Evolutionary conservation across 2,113 vertebrate genomes (phyloP).

Genomic region (Hippoglossus stenolepis): DNA sequence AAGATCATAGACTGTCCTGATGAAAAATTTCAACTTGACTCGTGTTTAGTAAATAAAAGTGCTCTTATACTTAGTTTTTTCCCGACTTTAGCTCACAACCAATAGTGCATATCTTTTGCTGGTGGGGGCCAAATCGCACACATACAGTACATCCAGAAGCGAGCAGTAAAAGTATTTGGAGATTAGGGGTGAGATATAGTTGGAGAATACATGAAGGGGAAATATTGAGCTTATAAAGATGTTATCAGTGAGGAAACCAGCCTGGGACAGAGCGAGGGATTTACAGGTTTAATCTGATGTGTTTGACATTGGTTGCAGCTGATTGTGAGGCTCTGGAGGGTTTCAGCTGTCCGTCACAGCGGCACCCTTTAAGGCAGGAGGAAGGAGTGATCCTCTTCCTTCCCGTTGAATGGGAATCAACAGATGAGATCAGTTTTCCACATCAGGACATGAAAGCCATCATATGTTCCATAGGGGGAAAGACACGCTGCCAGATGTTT

Average conservation of each 20-base stretch:
- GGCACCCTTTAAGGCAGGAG: constrained; percentile 36
- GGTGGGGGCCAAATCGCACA: not conserved
- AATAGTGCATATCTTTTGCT: not conserved
- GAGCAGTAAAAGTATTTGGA: constrained; percentile 2
- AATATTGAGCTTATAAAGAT: constrained; percentile 7
- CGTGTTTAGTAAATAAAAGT: constrained; percentile 34
- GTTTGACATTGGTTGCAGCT: constrained; percentile 31
- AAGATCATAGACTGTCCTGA: constrained; percentile 12
- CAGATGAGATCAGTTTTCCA: constrained; percentile 54
- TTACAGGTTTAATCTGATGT: constrained; percentile 14
- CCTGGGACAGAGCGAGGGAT: not conserved
- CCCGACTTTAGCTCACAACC: not conserved
- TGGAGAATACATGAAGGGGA: not conserved
- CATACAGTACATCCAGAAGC: not conserved
- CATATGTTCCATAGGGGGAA: constrained; percentile 29
- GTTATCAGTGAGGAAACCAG: constrained; percentile 21
- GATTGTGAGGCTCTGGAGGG: constrained; percentile 35
- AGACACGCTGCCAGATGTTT: constrained; percentile 58
- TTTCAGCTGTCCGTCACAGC: constrained; percentile 29
- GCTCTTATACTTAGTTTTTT: not conserved
- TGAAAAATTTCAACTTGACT: constrained; percentile 16
- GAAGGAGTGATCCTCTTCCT: constrained; percentile 40
- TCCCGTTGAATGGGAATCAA: constrained; percentile 25
- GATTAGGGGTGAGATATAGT: constrained; percentile 1
- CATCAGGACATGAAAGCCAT: constrained; percentile 55